A percentile compares a stretch with the other conserved stretches of the same genome.
These are phyloP conservation scores for Brienomyrus brachyistius DNA, from an alignment of 2,113 vertebrate genomes.

Conservation along the genomic window DNA sequence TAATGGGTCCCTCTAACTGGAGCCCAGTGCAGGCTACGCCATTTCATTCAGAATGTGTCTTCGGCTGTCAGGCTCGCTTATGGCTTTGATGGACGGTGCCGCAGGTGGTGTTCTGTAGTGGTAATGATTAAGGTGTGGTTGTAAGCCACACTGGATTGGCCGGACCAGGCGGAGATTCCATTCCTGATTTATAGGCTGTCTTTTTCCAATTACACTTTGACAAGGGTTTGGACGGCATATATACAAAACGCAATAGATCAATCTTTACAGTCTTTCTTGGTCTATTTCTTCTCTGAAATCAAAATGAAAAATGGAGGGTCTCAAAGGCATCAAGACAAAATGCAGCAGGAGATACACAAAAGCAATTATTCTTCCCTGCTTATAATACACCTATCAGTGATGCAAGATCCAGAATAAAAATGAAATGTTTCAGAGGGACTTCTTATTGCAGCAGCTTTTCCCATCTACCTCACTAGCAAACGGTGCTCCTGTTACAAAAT, in stretches of 20 bases:
- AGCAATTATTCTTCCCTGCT: neutral
- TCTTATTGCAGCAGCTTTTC: neutral
- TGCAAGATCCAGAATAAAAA: neutral
- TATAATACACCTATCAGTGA: neutral
- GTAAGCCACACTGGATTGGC: neutral
- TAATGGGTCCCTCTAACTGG: neutral
- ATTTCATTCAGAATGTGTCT: constrained; percentile 9
- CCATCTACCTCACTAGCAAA: neutral
- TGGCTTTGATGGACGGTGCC: neutral
- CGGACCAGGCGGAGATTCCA: neutral
- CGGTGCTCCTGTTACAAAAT: neutral
- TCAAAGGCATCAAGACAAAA: constrained; percentile 1
- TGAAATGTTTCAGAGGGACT: neutral
- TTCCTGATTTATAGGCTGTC: constrained; percentile 13
- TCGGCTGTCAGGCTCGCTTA: constrained; percentile 16
- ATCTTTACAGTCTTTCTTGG: neutral
- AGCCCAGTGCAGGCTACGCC: neutral
- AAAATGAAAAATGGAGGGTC: constrained; percentile 2
- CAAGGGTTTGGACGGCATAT: constrained; percentile 6
- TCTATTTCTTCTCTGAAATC: constrained; percentile 1
- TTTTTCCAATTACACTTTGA: constrained; percentile 15
- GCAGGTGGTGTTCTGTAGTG: neutral
- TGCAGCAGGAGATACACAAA: constrained; percentile 3
- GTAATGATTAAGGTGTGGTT: constrained; percentile 18
- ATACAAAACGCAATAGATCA: constrained; percentile 14